Evolutionary conservation across 2,113 vertebrate genomes (phyloP).

Genomic region (Spermophilus dauricus): DNA sequence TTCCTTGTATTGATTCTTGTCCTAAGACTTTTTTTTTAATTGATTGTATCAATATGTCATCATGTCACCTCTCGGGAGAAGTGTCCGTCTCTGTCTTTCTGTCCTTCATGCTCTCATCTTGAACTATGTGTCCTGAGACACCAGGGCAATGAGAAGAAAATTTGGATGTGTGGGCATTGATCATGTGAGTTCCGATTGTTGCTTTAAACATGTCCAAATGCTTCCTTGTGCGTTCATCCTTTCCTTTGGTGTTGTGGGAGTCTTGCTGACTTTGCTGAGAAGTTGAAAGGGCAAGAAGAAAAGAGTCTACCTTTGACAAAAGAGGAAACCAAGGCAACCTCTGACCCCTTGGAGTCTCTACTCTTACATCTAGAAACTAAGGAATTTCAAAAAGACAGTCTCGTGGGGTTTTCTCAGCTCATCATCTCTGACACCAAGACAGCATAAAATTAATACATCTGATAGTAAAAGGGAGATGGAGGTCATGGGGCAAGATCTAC

Average conservation of each 20-base stretch:
- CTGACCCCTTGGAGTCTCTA: not conserved
- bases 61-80: not conserved
- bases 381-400: not conserved
- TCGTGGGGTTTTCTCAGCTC: not conserved
- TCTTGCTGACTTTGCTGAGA: not conserved
- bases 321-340: constrained; percentile 37
- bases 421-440: constrained; percentile 6
- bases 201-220: not conserved
- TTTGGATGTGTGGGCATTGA: not conserved
- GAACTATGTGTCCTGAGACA: not conserved
- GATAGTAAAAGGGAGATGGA: not conserved
- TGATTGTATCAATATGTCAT: not conserved
- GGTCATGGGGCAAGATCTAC: not conserved
- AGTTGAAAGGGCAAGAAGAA: not conserved
- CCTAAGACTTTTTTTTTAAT: not conserved
- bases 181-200: not conserved
- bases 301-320: constrained; percentile 12
- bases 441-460: constrained; percentile 39
- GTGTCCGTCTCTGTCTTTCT: not conserved
- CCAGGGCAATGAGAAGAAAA: not conserved
- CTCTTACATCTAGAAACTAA: constrained; percentile 40
- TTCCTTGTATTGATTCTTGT: constrained; percentile 16
- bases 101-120: not conserved
- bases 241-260: not conserved
- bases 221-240: not conserved